Evolutionary conservation across 1,140 invertebrate genomes (phyloP).

Genomic region (Thalassaphorura encarpata): DNA sequence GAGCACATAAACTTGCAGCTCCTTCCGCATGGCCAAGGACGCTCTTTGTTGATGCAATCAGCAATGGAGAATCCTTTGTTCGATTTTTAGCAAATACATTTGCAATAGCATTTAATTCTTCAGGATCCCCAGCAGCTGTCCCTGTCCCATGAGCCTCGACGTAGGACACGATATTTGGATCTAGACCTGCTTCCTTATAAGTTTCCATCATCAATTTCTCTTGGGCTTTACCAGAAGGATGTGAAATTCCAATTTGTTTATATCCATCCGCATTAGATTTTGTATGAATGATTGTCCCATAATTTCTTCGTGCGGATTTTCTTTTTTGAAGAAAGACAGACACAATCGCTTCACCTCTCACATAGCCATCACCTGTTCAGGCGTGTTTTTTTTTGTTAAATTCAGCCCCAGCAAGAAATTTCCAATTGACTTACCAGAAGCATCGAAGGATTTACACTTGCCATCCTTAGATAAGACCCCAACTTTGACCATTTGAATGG

Average conservation of each 20-base stretch:
- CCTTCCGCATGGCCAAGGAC: conserved; percentile 90
- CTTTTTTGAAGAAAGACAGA: conserved; percentile 45
- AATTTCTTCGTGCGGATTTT: conserved; percentile 42
- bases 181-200: not conserved
- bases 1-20: conserved; percentile 67
- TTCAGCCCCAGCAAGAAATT: no score
- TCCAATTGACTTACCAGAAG: conserved; percentile 52
- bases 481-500: conserved; percentile 81
- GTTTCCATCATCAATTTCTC: conserved; percentile 4
- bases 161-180: not conserved
- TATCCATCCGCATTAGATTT: conserved; percentile 48
- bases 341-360: conserved; percentile 45
- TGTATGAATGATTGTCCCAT: conserved; percentile 46
- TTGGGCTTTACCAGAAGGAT: conserved; percentile 35
- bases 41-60: conserved; percentile 83
- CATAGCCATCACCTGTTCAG: conserved; percentile 27
- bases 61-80: conserved; percentile 48
- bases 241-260: conserved; percentile 43
- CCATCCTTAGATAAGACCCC: conserved; percentile 83
- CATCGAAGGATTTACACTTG: conserved; percentile 87
- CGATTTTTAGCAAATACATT: conserved; percentile 63
- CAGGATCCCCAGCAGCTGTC: conserved; percentile 38
- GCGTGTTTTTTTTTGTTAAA: not conserved
- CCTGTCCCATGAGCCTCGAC: conserved; percentile 24
- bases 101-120: conserved; percentile 78